Evolutionary conservation across 2,113 vertebrate species (phyloP).

Genomic region (Cheirogaleus medius): DNA sequence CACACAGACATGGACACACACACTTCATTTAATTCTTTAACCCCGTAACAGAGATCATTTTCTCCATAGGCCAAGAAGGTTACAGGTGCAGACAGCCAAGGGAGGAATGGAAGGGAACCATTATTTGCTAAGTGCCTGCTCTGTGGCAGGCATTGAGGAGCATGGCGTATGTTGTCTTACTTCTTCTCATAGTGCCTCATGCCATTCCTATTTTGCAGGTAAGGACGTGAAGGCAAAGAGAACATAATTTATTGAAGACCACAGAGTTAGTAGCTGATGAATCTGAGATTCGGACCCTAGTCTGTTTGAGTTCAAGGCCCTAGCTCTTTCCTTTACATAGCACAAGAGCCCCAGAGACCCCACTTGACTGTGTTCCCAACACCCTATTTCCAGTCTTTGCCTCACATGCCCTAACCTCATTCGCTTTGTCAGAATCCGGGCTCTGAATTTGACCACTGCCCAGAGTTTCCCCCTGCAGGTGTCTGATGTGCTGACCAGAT

Average conservation of each 20-base stretch:
- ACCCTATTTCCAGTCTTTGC: neutral
- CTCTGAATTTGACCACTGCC: neutral
- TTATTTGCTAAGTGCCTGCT: neutral
- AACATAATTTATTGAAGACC: neutral
- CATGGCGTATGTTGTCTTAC: neutral
- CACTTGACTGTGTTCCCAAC: neutral
- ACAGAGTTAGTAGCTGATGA: neutral
- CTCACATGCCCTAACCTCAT: neutral
- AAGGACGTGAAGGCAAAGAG: neutral
- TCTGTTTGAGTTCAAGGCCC: neutral
- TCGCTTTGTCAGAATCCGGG: neutral
- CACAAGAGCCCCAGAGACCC: neutral
- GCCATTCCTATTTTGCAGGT: neutral
- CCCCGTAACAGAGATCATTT: neutral
- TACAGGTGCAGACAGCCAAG: neutral
- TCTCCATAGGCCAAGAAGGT: neutral
- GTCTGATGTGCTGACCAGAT: neutral
- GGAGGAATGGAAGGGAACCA: neutral
- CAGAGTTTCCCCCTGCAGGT: neutral
- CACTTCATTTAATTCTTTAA: neutral
- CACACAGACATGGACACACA: neutral
- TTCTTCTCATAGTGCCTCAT: neutral
- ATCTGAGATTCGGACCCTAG: neutral
- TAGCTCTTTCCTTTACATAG: neutral
- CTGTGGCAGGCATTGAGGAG: accelerated